These are phyloP conservation scores for Dicycla oo DNA, from an alignment of 2,888 invertebrate species.

Conservation along the genomic window DNA sequence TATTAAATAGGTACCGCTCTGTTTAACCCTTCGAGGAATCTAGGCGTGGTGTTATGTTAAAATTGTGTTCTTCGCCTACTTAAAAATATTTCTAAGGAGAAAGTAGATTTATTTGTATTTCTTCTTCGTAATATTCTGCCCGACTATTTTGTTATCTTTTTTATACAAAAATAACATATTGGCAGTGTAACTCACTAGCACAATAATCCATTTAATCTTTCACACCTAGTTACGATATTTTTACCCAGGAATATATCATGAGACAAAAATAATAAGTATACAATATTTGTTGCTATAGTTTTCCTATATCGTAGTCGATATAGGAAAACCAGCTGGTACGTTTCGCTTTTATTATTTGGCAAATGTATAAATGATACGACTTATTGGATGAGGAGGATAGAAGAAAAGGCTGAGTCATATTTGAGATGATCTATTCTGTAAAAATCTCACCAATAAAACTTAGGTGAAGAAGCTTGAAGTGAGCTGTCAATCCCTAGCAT, in stretches of 20 bases:
- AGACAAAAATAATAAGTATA: neutral
- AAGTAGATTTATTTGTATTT: neutral
- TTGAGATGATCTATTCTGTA: no score
- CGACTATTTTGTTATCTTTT: neutral
- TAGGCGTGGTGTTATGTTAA: neutral
- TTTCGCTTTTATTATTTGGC: neutral
- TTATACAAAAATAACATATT: slow-evolving; percentile 1
- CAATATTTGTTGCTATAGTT: slow-evolving; percentile 3
- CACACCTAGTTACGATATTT: slow-evolving; percentile 22
- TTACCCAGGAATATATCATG: slow-evolving; percentile 18
- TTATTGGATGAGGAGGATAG: neutral
- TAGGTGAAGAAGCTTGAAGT: no score
- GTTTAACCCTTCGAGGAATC: neutral
- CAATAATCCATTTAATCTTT: slow-evolving; percentile 25
- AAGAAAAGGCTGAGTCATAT: no score
- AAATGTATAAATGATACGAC: slow-evolving; percentile 15
- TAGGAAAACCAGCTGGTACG: neutral
- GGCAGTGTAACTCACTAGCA: slow-evolving; percentile 1
- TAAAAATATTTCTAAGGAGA: neutral
- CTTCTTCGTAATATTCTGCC: neutral
- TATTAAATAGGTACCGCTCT: neutral
- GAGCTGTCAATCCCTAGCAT: no score
- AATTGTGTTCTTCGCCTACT: neutral
- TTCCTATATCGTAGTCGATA: slow-evolving; percentile 1
- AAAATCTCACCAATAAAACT: no score